Conservation (phyloP, 2,113 vertebrate genomes). For the Reinhardtius hippoglossoides region DNA sequence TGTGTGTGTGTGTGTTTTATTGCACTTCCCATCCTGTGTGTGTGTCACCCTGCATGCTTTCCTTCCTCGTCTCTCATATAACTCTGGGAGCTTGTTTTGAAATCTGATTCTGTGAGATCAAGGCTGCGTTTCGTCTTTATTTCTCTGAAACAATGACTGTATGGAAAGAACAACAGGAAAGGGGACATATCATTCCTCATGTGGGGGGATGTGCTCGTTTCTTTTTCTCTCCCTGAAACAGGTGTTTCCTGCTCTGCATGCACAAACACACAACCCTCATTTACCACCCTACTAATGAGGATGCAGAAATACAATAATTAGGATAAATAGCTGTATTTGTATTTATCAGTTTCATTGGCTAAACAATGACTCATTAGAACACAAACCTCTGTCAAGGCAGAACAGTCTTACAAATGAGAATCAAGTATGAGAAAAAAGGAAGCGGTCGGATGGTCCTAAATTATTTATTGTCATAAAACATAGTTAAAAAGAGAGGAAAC, state of each 20-base stretch:
- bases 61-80: conserved; percentile 57
- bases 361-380: conserved; percentile 26
- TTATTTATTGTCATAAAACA: background rate
- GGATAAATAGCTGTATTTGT: conserved; percentile 25
- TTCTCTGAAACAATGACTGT: conserved; percentile 63
- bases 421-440: background rate
- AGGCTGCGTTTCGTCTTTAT: conserved; percentile 55
- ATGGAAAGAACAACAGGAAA: conserved; percentile 69
- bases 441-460: background rate
- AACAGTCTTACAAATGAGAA: background rate
- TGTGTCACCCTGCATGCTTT: conserved; percentile 42
- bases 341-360: background rate
- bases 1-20: conserved; percentile 7
- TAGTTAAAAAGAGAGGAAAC: background rate
- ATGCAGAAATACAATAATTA: conserved; percentile 6
- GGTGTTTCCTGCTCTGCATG: conserved; percentile 70
- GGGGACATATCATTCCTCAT: conserved; percentile 70
- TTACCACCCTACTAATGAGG: conserved; percentile 55
- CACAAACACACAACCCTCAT: conserved; percentile 41
- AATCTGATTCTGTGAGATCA: conserved; percentile 62
- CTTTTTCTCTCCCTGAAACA: conserved; percentile 46
- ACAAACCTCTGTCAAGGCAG: background rate
- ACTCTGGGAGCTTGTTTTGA: conserved; percentile 55
- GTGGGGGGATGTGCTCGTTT: conserved; percentile 39
- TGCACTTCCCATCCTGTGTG: conserved; percentile 21